phyloP scores from a whole-genome alignment of 2,113 vertebrate genomes.

The Oriolus oriolus region DNA sequence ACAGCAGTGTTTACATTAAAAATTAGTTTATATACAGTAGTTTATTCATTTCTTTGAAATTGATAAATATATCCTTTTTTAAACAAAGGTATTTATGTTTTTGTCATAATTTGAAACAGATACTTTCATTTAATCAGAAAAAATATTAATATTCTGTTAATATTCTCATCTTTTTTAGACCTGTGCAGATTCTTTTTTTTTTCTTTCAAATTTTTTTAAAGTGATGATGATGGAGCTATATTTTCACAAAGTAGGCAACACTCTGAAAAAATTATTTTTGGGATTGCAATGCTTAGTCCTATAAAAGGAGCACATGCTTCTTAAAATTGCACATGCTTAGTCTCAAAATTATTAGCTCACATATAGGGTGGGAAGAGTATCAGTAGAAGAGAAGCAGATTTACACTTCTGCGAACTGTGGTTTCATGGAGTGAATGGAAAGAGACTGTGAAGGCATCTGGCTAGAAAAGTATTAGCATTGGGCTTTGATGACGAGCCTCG shows the following conservation, averaged over 20 bases:
- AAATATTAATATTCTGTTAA: neutral
- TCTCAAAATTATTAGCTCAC: neutral
- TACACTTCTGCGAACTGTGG: neutral
- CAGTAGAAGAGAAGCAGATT: neutral
- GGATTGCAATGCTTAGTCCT: neutral
- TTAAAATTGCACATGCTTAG: neutral
- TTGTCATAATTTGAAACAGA: neutral
- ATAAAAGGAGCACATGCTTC: neutral
- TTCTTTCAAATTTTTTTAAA: neutral
- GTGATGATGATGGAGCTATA: neutral
- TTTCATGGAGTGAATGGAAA: neutral
- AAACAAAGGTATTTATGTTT: neutral
- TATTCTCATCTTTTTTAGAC: neutral
- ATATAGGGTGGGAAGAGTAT: neutral
- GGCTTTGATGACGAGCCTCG: neutral
- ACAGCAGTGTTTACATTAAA: neutral
- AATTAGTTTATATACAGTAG: neutral
- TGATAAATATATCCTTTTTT: neutral
- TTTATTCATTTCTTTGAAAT: neutral
- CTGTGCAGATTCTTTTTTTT: neutral
- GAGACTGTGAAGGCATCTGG: neutral
- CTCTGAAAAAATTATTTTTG: neutral
- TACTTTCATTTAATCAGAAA: neutral
- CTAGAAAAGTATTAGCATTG: neutral
- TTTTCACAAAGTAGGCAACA: neutral